Conservation (phyloP, 2,113 vertebrate genomes). For the Entomyzon cyanotis region DNA sequence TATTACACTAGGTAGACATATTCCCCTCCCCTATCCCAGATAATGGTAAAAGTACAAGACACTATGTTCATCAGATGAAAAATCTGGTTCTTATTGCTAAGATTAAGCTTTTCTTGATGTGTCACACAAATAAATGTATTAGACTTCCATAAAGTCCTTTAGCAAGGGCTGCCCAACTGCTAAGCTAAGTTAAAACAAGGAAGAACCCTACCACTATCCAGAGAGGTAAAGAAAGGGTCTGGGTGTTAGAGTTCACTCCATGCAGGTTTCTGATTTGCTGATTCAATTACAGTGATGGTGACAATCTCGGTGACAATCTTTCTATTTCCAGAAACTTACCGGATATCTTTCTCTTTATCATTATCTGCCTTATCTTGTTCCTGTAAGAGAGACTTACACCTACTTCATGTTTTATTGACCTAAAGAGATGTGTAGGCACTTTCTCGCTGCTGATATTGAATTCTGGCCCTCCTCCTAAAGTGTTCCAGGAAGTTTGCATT, state of each 20-base stretch:
- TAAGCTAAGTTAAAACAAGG: neutral
- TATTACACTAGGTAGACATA: neutral
- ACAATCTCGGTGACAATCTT: neutral
- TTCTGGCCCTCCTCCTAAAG: conserved; percentile 6
- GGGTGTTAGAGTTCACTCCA: neutral
- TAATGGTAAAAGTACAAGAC: neutral
- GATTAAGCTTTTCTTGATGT: neutral
- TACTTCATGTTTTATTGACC: neutral
- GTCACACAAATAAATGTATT: neutral
- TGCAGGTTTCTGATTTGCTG: neutral
- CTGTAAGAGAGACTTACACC: neutral
- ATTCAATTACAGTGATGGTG: neutral
- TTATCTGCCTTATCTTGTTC: neutral
- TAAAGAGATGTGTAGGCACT: neutral
- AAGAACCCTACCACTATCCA: neutral
- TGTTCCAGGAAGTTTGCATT: conserved; percentile 4
- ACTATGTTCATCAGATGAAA: neutral
- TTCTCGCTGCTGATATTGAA: neutral
- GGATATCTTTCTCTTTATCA: neutral
- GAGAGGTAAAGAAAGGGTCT: neutral
- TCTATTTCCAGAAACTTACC: neutral
- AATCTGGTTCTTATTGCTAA: neutral
- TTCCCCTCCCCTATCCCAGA: neutral
- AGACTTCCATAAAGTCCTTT: neutral
- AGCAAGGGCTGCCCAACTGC: neutral